phyloP scores from a whole-genome alignment of 2,113 vertebrate species.

The Aphelocoma coerulescens region DNA sequence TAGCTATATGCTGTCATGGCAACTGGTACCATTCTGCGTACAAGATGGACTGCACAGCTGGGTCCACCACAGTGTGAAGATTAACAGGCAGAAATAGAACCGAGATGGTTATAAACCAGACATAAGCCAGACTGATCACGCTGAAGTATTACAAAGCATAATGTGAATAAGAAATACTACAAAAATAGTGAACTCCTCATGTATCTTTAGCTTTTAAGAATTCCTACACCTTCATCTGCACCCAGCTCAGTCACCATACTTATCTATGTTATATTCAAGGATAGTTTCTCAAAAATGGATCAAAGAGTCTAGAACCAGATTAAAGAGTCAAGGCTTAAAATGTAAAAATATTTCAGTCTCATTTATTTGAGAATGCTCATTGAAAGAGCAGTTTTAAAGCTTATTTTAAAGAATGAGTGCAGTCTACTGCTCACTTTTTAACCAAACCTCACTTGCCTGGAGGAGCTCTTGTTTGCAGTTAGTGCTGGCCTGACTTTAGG shows the following conservation, averaged over 20 bases:
- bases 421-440: background rate
- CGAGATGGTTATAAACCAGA: background rate
- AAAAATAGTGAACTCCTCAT: background rate
- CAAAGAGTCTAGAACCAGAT: background rate
- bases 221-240: background rate
- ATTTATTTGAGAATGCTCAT: background rate
- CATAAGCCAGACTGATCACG: background rate
- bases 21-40: background rate
- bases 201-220: background rate
- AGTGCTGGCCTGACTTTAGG: background rate
- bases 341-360: background rate
- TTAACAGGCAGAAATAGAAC: background rate
- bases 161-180: background rate
- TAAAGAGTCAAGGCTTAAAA: background rate
- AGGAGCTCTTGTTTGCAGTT: background rate
- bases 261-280: background rate
- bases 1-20: conserved; percentile 10
- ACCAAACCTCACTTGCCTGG: background rate
- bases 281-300: background rate
- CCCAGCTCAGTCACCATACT: background rate
- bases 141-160: background rate
- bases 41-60: conserved; percentile 7
- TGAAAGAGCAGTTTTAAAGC: background rate
- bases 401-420: background rate
- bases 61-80: background rate